Evolutionary conservation across 2,888 invertebrate genomes (phyloP), one percentile per base, ranked within the genome.

Genomic region (Balanococcus diminutus): DNA sequence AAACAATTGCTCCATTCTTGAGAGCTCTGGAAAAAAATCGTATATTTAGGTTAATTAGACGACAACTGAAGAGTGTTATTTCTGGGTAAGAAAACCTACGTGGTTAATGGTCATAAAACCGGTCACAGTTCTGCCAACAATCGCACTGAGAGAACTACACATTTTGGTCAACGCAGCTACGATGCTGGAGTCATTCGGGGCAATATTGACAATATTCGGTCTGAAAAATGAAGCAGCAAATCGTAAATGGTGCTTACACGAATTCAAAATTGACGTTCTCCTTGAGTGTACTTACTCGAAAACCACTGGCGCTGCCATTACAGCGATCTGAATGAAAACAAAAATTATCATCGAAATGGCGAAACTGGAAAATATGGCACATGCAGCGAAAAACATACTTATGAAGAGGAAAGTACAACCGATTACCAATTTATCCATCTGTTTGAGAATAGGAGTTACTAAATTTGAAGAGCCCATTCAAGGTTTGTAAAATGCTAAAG

Each of bases 1-100:
- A 67, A 67, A 16, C 67, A 67, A 16, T 67, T 67, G 28, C 28
- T 67, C 67, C 67, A 67, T 67, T 67, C 67, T 67, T 67, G 67
- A 14, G 31, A 14, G 6, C 28, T 28, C 67, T 67, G 28, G 16
- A 67, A 28, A 1, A 25, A 51, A 42, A 42, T 42, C 1, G 42
- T 11, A 42, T 11, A 11, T 11, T n/a, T n/a, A n/a, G n/a, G 22
- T 56, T 8, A 56, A 22, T 56, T 56, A 4, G 51, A 8, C n/a
- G n/a, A n/a, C 51, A 36, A 36, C 5, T 4, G n/a, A n/a, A 51
- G n/a, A n/a, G 11, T 19, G n/a, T 0, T n/a, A 3, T 51, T 0
- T 42, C 11, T 6, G 11, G 9, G 11, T 11, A 11, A 0, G 11
- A 42, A 25, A 61, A 67, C 67, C 28, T 28, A 67, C 67, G 6